phyloP scores from a whole-genome alignment of 1,140 invertebrate species.

The Lutraria rhynchaena region DNA sequence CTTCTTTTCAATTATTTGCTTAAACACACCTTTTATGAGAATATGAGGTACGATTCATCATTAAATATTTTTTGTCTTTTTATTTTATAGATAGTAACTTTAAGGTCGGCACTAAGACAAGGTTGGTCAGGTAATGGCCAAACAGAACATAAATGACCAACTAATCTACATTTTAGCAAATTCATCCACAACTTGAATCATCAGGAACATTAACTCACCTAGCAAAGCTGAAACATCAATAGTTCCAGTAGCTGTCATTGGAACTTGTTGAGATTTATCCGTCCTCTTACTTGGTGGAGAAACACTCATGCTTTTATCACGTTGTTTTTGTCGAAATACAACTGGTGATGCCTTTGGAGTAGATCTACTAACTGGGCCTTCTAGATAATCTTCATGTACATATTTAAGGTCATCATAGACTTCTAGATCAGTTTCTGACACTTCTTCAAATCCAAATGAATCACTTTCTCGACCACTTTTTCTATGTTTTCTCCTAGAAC shows the following conservation, averaged over 20 bases:
- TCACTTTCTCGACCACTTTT: slow-evolving; percentile 61
- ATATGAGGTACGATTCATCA: too few species aligned
- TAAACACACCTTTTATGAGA: too few species aligned
- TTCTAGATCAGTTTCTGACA: slow-evolving; percentile 71
- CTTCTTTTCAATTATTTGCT: too few species aligned
- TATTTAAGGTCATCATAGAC: slow-evolving; percentile 58
- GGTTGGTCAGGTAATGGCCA: too few species aligned
- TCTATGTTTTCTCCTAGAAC: slow-evolving; percentile 82
- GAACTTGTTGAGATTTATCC: slow-evolving; percentile 90
- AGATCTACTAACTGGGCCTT: slow-evolving; percentile 75
- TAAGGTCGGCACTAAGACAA: too few species aligned
- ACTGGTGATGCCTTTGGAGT: slow-evolving; percentile 77
- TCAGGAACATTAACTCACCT: too few species aligned
- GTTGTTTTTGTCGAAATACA: slow-evolving; percentile 62
- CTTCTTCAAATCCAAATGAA: slow-evolving; percentile 66
- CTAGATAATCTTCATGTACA: slow-evolving; percentile 58
- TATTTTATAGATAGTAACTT: too few species aligned
- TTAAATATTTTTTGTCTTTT: too few species aligned
- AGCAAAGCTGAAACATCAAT: slow-evolving; percentile 74
- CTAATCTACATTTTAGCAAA: too few species aligned
- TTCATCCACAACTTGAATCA: too few species aligned
- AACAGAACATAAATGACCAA: too few species aligned
- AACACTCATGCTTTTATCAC: slow-evolving; percentile 84
- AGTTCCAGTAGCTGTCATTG: slow-evolving; percentile 55
- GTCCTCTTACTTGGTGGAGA: slow-evolving; percentile 85